These are phyloP conservation scores for Lutjanus erythropterus DNA, from an alignment of 2,113 vertebrate species.

Conservation along the genomic window DNA sequence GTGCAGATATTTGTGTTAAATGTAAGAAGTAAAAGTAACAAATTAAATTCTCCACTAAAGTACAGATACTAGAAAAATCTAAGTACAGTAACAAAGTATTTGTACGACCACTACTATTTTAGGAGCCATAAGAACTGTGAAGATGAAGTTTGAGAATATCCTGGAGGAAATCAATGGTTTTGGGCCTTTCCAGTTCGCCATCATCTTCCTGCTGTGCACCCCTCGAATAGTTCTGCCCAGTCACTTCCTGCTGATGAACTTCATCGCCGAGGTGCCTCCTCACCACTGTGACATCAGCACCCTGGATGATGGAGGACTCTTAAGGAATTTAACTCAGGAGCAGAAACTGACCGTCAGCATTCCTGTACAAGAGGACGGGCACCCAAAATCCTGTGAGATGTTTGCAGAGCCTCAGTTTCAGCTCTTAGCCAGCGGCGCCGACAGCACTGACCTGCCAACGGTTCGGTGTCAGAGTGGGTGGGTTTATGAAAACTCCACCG, in stretches of 20 bases:
- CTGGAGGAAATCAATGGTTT: constrained; percentile 87
- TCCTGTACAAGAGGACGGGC: constrained; percentile 80
- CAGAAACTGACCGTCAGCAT: constrained; percentile 82
- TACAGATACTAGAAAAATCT: too few species aligned
- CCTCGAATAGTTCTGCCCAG: constrained; percentile 81
- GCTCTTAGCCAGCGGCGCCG: constrained; percentile 79
- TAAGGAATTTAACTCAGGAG: constrained; percentile 81
- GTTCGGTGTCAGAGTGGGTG: constrained; percentile 87
- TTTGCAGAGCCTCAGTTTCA: constrained; percentile 84
- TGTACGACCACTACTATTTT: too few species aligned
- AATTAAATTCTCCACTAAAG: too few species aligned
- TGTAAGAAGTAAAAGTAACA: too few species aligned
- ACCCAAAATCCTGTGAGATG: constrained; percentile 86
- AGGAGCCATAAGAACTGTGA: neutral
- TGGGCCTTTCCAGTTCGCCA: constrained; percentile 88
- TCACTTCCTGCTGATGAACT: constrained; percentile 89
- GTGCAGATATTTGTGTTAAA: too few species aligned
- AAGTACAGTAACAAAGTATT: too few species aligned
- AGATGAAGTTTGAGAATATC: constrained; percentile 90
- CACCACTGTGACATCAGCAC: constrained; percentile 85
- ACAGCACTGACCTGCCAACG: constrained; percentile 29
- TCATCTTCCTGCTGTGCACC: constrained; percentile 81
- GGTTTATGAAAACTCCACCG: constrained; percentile 87
- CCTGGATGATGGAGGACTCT: constrained; percentile 48
- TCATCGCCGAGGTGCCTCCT: constrained; percentile 84